A percentile compares a stretch with the other conserved stretches of the same genome.
Conservation (phyloP, 2,888 invertebrate genomes). For the Spisula solida region DNA sequence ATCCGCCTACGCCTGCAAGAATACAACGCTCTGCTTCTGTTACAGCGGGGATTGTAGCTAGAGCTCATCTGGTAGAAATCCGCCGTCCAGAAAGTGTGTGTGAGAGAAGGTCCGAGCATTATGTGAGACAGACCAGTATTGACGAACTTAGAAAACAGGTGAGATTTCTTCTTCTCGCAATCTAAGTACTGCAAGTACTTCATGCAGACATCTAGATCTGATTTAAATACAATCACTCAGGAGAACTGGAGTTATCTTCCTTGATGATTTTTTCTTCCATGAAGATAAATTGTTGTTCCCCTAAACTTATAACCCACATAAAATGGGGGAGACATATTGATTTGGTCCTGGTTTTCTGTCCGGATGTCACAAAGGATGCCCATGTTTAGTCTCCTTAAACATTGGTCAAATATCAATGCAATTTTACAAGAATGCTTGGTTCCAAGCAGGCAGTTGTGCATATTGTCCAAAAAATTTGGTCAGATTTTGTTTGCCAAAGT, state of each 20-base stretch:
- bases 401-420: too few relatives aligned
- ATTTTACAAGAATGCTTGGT: too few relatives aligned
- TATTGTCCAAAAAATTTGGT: too few relatives aligned
- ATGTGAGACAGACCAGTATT: slow-evolving; percentile 43
- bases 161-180: not conserved
- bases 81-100: slow-evolving; percentile 10
- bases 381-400: too few relatives aligned
- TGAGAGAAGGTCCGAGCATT: slow-evolving; percentile 32
- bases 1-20: not conserved
- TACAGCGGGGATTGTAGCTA: slow-evolving; percentile 59
- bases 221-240: too few relatives aligned
- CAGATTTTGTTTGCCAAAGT: too few relatives aligned
- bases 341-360: too few relatives aligned
- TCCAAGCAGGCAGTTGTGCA: too few relatives aligned
- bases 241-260: not conserved
- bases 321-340: too few relatives aligned
- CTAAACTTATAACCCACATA: too few relatives aligned
- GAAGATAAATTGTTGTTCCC: too few relatives aligned
- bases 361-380: too few relatives aligned
- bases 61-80: slow-evolving; percentile 29
- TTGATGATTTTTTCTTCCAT: not conserved
- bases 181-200: not conserved
- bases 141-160: slow-evolving; percentile 69
- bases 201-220: not conserved
- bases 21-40: slow-evolving; percentile 61